A percentile compares a stretch with the other conserved stretches of the same genome.
These are phyloP conservation scores for Lacerta viridis DNA, from an alignment of 2,797 vertebrate genomes.

Conservation along the genomic window DNA sequence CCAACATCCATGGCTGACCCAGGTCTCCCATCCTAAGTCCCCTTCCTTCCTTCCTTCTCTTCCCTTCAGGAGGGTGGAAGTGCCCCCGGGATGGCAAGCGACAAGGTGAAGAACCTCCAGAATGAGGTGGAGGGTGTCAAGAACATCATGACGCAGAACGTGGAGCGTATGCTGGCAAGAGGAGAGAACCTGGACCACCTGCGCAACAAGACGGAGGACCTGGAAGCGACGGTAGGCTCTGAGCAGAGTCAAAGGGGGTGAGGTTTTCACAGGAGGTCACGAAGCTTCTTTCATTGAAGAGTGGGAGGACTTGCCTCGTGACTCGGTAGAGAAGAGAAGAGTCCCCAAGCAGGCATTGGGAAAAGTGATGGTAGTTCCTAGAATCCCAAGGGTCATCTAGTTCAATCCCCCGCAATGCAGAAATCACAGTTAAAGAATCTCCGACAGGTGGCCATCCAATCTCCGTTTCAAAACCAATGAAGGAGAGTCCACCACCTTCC, in stretches of 20 bases:
- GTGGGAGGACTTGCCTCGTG: not conserved
- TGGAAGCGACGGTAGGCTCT: slow-evolving; percentile 89
- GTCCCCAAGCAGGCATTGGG: not conserved
- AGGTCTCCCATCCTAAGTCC: not conserved
- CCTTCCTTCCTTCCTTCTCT: not conserved
- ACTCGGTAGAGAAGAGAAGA: not conserved
- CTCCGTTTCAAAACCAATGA: no score
- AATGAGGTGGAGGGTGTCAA: slow-evolving; percentile 92
- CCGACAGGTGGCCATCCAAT: no score
- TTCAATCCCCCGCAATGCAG: no score
- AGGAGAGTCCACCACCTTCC: no score
- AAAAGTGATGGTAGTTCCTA: not conserved
- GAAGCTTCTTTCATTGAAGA: not conserved
- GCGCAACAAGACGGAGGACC: slow-evolving; percentile 91
- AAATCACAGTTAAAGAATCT: no score
- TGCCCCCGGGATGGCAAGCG: slow-evolving; percentile 58
- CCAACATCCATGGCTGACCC: not conserved
- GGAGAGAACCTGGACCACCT: slow-evolving; percentile 93
- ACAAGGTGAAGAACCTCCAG: slow-evolving; percentile 83
- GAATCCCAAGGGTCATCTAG: no score
- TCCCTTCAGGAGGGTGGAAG: slow-evolving; percentile 52
- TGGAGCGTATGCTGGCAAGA: slow-evolving; percentile 93
- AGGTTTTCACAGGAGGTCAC: not conserved
- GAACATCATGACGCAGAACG: slow-evolving; percentile 92
- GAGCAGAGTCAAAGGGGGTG: not conserved